phyloP scores from a whole-genome alignment of 2,113 vertebrate species.

The Oryzias celebensis region DNA sequence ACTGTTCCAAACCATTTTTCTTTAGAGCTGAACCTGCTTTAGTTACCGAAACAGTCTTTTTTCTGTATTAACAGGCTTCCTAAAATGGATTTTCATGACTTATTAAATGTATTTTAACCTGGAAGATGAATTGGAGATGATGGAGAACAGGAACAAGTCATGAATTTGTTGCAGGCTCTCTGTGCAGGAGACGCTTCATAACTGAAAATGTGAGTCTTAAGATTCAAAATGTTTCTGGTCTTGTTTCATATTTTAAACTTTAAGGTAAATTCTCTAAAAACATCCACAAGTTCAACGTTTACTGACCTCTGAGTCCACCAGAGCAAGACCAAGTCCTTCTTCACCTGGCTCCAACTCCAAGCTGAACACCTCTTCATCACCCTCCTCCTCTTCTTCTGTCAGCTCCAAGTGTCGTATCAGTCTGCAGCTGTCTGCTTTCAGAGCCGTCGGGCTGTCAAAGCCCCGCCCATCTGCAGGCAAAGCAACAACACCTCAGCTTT shows the following conservation, averaged over 20 bases:
- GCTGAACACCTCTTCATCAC: slow-evolving; percentile 65
- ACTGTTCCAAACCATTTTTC: no score
- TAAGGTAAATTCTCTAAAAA: background rate
- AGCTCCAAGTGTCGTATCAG: slow-evolving; percentile 34
- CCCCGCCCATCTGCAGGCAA: slow-evolving; percentile 45
- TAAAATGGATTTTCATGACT: no score
- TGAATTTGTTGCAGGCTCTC: background rate
- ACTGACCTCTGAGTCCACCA: slow-evolving; percentile 78
- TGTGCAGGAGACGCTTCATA: background rate
- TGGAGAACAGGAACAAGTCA: no score
- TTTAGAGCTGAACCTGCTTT: no score
- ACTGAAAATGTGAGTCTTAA: no score
- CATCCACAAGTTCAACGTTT: background rate
- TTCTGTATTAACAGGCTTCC: no score
- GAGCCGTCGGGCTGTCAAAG: slow-evolving; percentile 58
- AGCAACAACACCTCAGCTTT: background rate
- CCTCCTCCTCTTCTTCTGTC: slow-evolving; percentile 48
- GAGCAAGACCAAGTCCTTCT: slow-evolving; percentile 72
- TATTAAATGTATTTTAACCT: no score
- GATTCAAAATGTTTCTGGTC: no score
- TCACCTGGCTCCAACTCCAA: slow-evolving; percentile 75
- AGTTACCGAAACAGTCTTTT: no score
- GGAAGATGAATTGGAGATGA: no score
- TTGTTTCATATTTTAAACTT: background rate
- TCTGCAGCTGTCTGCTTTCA: slow-evolving; percentile 35